Percentiles rank a stretch among this genome's conserved stretches.
Evolutionary conservation across 2,113 vertebrate genomes (phyloP).

Genomic region (Bungarus multicinctus): DNA sequence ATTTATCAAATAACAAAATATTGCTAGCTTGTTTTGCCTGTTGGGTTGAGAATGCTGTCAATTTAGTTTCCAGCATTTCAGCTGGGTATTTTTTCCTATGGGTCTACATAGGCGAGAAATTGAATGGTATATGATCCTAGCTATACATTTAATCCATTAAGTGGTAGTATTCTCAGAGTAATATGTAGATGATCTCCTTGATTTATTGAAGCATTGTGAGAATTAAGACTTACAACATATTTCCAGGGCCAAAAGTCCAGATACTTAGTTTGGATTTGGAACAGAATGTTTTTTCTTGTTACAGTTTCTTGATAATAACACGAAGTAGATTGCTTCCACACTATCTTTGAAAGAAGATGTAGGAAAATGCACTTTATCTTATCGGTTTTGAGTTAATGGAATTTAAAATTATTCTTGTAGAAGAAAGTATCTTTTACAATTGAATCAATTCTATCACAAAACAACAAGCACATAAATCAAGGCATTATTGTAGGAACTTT

Average conservation of each 20-base stretch:
- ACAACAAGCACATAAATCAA: not conserved
- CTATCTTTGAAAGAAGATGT: not conserved
- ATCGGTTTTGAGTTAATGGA: not conserved
- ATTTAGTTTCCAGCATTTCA: not conserved
- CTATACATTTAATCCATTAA: conserved; percentile 1
- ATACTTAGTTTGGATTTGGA: not conserved
- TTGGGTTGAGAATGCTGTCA: not conserved
- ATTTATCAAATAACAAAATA: not conserved
- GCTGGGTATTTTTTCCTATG: not conserved
- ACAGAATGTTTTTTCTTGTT: not conserved
- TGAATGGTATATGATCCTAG: not conserved
- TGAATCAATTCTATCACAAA: not conserved
- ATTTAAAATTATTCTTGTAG: not conserved
- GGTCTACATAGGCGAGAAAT: not conserved
- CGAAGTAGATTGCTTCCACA: not conserved
- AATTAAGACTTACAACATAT: not conserved
- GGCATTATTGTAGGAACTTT: not conserved
- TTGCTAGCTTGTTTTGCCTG: not conserved
- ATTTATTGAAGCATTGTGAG: not conserved
- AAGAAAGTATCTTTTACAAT: not conserved
- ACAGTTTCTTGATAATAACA: not conserved
- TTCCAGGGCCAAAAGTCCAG: not conserved
- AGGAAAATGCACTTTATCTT: not conserved
- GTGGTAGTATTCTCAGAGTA: conserved; percentile 6
- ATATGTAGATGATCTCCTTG: not conserved